Base-by-base conservation (phyloP, 2,113 vertebrate genomes). In the Apodemus speciosus region DNA sequence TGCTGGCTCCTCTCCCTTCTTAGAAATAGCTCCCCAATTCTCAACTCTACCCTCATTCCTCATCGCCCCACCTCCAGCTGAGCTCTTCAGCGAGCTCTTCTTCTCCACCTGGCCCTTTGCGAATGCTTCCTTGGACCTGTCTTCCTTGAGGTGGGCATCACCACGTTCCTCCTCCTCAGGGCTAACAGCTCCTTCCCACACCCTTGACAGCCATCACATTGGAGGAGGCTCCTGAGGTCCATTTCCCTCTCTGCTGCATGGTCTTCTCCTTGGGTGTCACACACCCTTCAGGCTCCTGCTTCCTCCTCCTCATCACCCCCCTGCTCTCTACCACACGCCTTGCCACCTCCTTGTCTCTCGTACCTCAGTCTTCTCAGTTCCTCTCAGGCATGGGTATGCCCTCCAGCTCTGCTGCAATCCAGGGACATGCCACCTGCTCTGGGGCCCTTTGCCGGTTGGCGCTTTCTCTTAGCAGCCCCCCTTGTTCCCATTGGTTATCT, bases 181-280 rank as follows among this genome's bases (percentile, higher is more conserved):
- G 27, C 16, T 9, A 18, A 38, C 25, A 43, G 32, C 80, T 71
- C 76, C 14, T 9, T 40, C 27, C 53, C 6, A 4, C n/a, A 25
- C 21, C 1, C 23, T 13, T 10, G 2, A 1, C 3, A 16, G 79
- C 8, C 73, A 21, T 38, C 72, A 14, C 30, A 0, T 20, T 38
- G 3, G 62, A 43, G 49, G 20, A 10, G 46, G 21, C 13, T n/a
- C 40, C 0, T 3, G 13, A 25, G 40, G 13, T 46, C 27, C 8
- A 23, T 49, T 49, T 53, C 49, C 25, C 0, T 27, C 13, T 69
- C 4, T 3, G 35, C 56, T 0, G 0, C 10, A 0, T 18, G 30
- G 40, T 9, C 46, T 73, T 51, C 56, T 75, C 60, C 46, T 60
- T n/a, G 35, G 72, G 53, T 30, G 0, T 7, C 0, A 0, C 9